Evolutionary conservation across 2,797 vertebrate species (phyloP), one percentile per base, ranked within the genome.

Genomic region (Acrossocheilus fasciatus): DNA sequence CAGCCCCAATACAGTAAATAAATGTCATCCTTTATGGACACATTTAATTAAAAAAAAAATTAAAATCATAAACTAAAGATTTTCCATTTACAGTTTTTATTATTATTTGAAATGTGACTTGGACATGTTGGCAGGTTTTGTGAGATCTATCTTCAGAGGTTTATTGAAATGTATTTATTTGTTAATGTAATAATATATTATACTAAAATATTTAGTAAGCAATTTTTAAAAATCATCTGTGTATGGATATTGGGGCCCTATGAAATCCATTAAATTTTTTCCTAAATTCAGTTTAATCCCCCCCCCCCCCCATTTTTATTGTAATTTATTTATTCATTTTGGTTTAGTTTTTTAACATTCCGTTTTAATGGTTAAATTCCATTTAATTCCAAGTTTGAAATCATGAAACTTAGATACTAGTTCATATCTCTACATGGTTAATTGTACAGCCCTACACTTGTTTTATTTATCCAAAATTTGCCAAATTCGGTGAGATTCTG

Each of bases 151-250:
- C 17, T 10, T 52, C 4, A 73, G 10, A 75, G 17, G 26, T 52
- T 52, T 75, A 52, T 75, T 52, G 26, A 30, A 74, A 74, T 45
- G 11, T 73, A 57, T 57, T 57, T 57, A 23, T 57, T 57, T 57
- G 52, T 20, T 57, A 23, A 23, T 10, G 20, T 26, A 73, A 73
- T 74, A 30, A 74, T 74, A 30, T 47, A 70, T 41, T 41, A 12
- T 41, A 41, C 14, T 17, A 17, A 36, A 36, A 5, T 23, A n/a
- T 70, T 47, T 74, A 26, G 5, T 73, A 74, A 47, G n/a, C n/a
- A 26, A 1, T 26, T 26, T 45, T 45, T 17, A 45, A 15, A 72
- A 45, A 30, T 30, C 23, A 17, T 30, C n/a, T 17, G 14, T 74
- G 4, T 74, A 17, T 30, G 6, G 72, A 30, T 47, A 47, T 47